Percentiles rank a stretch among this genome's conserved stretches.
Evolutionary conservation across 2,113 vertebrate species (phyloP).

Genomic region (Circaetus gallicus): DNA sequence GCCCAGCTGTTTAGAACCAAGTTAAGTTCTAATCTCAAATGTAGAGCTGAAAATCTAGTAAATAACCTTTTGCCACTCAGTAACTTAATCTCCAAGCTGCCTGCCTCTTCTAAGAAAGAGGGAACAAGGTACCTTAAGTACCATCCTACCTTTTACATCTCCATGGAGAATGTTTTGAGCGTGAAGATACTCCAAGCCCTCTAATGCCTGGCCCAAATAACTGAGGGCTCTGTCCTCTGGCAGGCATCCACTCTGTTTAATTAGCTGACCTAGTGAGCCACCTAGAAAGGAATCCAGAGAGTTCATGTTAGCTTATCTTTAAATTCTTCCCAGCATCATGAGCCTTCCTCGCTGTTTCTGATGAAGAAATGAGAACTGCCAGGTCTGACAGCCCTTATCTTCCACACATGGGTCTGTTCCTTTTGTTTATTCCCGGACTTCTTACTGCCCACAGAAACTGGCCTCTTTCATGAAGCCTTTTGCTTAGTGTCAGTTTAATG

Average conservation of each 20-base stretch:
- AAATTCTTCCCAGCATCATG: background rate
- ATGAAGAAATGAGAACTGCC: background rate
- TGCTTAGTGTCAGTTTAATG: background rate
- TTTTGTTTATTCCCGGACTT: background rate
- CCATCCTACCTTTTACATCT: constrained; percentile 88
- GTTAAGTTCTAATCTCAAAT: background rate
- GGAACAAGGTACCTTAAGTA: background rate
- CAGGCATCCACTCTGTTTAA: constrained; percentile 83
- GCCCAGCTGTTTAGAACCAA: background rate
- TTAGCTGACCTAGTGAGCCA: constrained; percentile 89
- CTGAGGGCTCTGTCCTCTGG: constrained; percentile 90
- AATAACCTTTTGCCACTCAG: background rate
- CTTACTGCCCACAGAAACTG: background rate
- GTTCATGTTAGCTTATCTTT: background rate
- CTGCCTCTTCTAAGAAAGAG: background rate
- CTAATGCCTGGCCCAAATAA: constrained; percentile 85
- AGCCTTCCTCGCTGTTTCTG: background rate
- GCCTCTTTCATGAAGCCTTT: background rate
- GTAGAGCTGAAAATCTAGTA: background rate
- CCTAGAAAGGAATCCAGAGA: constrained; percentile 68
- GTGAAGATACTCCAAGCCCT: constrained; percentile 85
- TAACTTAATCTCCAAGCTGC: background rate
- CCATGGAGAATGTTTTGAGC: constrained; percentile 85
- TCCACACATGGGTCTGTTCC: background rate
- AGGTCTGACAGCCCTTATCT: background rate